Base-by-base conservation (phyloP, 2,888 invertebrate genomes). In the Unio delphinus region DNA sequence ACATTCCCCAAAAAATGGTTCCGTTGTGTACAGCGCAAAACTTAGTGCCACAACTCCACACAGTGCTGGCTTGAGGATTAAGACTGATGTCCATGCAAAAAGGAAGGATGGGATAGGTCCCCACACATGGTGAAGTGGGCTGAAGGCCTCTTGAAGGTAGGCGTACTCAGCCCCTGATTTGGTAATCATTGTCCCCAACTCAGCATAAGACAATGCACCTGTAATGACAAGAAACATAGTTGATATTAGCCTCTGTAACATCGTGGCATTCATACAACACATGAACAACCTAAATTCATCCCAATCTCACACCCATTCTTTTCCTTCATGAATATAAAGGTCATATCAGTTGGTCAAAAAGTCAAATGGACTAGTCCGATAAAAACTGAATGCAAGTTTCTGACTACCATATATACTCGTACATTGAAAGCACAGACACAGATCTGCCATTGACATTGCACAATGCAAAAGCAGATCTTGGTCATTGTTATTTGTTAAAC, bases 91-190 rank as follows among this genome's bases (percentile, higher is more conserved):
- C 88, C 87, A 95, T 8, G 95, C 93, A 84, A 94, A 95, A 70
- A 86, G 73, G 68, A 85, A 87, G 8, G 84, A 78, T 60, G 86
- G 87, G 54, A 95, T 87, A 8, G 93, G 93, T 23, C 84, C 86
- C 8, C 83, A 59, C 30, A 75, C 75, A 58, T 73, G 69, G 34
- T 82, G 82, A 8, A 86, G 69, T 20, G 75, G 76, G 58, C 78
- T 73, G 45, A 82, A 84, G 3, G 86, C 85, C 61, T 84, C 84
- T 67, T 82, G 70, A 18, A 82, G 15, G 86, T 95, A 95, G 1
- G 94, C 93, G 88, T 95, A 95, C 89, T 95, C 95, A 1, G 94
- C 95, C 8, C 95, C 95, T 0, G 95, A 95, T 84, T 94, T 92
- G 3, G 94, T 94, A 11, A 95, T 93, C 7, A 95, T 93, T 0